A percentile compares a stretch with the other conserved stretches of the same genome.
These are phyloP conservation scores for Lasioglossum leucozonium DNA, from an alignment of 2,888 invertebrate genomes.

Conservation along the genomic window DNA sequence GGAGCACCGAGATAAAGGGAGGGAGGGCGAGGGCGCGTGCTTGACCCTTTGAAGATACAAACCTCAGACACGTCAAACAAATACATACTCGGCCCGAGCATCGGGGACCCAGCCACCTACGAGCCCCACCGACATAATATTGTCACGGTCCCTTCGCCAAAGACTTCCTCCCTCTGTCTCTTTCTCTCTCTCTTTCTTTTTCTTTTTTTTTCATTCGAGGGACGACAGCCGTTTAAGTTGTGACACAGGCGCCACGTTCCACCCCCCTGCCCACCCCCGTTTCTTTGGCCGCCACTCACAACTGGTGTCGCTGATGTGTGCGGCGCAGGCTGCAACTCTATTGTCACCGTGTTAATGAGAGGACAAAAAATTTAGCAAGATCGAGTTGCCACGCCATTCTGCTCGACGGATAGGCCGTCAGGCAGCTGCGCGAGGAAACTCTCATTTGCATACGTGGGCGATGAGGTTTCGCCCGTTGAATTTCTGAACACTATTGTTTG, in stretches of 20 bases:
- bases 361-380: constrained; percentile 44
- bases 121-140: constrained; percentile 68
- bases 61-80: constrained; percentile 74
- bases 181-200: background rate
- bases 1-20: constrained; percentile 33
- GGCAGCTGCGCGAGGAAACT: constrained; percentile 37
- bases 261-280: background rate
- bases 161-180: no score
- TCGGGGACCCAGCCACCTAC: constrained; percentile 42
- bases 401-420: background rate
- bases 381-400: constrained; percentile 49
- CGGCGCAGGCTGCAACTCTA: constrained; percentile 34
- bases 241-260: constrained; percentile 62
- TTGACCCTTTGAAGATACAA: constrained; percentile 77
- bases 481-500: constrained; percentile 14
- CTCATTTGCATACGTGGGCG: constrained; percentile 16
- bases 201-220: constrained; percentile 32
- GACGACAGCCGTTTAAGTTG: constrained; percentile 70
- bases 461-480: constrained; percentile 12
- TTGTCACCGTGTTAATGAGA: constrained; percentile 58
- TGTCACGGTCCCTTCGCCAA: constrained; percentile 55
- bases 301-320: constrained; percentile 38
- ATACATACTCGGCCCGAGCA: constrained; percentile 58
- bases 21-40: constrained; percentile 53
- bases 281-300: constrained; percentile 34